Evolutionary conservation across 2,113 vertebrate genomes (phyloP).

Genomic region (Cheilinus undulatus): DNA sequence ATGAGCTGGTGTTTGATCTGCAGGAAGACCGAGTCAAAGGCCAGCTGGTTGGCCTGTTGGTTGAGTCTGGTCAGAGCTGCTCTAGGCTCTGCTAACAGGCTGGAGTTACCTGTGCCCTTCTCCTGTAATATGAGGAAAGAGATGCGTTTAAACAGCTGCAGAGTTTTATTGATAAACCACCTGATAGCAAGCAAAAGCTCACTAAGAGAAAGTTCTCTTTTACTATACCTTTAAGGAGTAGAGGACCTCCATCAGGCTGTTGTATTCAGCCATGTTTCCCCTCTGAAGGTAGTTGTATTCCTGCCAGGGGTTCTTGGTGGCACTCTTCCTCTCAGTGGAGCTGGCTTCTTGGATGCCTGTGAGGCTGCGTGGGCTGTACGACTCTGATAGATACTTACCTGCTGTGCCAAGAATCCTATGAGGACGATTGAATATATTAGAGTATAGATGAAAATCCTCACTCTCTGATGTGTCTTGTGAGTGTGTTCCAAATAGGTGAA

Average conservation of each 20-base stretch:
- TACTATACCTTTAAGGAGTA: slow-evolving; percentile 92
- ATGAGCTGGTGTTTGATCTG: slow-evolving; percentile 96
- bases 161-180: not conserved
- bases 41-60: slow-evolving; percentile 95
- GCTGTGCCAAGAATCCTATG: slow-evolving; percentile 91
- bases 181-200: not conserved
- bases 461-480: not conserved
- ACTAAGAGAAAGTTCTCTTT: not conserved
- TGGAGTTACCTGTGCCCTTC: slow-evolving; percentile 91
- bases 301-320: slow-evolving; percentile 94
- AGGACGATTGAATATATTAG: slow-evolving; percentile 8
- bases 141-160: not conserved
- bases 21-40: slow-evolving; percentile 96
- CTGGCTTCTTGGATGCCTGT: slow-evolving; percentile 89
- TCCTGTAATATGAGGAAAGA: slow-evolving; percentile 81
- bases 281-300: slow-evolving; percentile 96
- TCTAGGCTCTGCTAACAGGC: slow-evolving; percentile 85
- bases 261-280: slow-evolving; percentile 88
- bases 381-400: slow-evolving; percentile 92
- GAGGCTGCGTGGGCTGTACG: slow-evolving; percentile 94
- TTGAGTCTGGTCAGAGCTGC: slow-evolving; percentile 89
- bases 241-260: slow-evolving; percentile 93
- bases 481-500: not conserved
- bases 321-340: slow-evolving; percentile 86
- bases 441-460: not conserved